phyloP scores from a whole-genome alignment of 2,888 invertebrate genomes.

The Lasiommata megera region DNA sequence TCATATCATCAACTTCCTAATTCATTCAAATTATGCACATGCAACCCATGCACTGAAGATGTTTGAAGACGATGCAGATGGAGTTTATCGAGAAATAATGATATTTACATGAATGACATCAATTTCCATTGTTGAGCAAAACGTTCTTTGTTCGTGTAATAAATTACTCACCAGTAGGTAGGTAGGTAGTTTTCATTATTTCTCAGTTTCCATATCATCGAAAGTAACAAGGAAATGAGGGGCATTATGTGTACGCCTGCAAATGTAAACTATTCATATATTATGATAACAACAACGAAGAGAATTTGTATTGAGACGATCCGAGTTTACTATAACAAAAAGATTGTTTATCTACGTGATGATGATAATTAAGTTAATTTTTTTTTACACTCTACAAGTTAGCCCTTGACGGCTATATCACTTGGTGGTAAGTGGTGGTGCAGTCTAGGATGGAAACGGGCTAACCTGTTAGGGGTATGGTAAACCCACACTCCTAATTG shows the following conservation, averaged over 20 bases:
- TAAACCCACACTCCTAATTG: too few relatives aligned
- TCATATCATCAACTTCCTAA: background rate
- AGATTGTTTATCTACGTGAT: too few relatives aligned
- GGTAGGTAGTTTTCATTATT: slow-evolving; percentile 43
- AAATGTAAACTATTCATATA: slow-evolving; percentile 51
- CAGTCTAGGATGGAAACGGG: too few relatives aligned
- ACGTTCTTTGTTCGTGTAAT: slow-evolving; percentile 37
- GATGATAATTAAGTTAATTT: too few relatives aligned
- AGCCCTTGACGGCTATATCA: too few relatives aligned
- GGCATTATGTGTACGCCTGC: slow-evolving; percentile 52
- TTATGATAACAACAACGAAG: slow-evolving; percentile 44
- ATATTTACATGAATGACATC: slow-evolving; percentile 25
- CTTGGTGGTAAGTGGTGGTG: too few relatives aligned
- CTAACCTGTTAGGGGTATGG: too few relatives aligned
- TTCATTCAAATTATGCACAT: background rate
- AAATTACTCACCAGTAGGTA: slow-evolving; percentile 38
- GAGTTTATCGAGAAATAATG: slow-evolving; percentile 24
- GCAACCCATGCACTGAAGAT: slow-evolving; percentile 4
- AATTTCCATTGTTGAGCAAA: slow-evolving; percentile 29
- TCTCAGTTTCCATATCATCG: slow-evolving; percentile 51
- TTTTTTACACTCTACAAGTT: too few relatives aligned
- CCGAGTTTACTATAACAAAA: background rate
- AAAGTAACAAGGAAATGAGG: slow-evolving; percentile 56
- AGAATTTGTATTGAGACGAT: slow-evolving; percentile 23
- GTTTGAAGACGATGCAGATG: background rate